Evolutionary conservation across 2,888 invertebrate species (phyloP).

Genomic region (Dolichopus griseipennis): DNA sequence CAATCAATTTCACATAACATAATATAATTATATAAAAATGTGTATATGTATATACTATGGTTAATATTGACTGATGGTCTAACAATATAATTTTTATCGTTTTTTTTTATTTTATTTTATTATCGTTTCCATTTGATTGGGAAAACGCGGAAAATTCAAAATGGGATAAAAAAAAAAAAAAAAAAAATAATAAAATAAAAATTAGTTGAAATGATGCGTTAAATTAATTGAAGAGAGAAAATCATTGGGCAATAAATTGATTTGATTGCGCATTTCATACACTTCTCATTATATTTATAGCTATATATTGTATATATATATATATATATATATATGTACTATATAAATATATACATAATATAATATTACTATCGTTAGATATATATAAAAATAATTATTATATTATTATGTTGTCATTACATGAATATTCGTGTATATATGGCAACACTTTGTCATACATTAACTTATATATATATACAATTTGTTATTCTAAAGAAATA

Average conservation of each 20-base stretch:
- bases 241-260: slow-evolving; percentile 19
- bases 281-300: neutral
- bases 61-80: too few relatives aligned
- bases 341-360: neutral
- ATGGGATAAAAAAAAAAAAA: too few relatives aligned
- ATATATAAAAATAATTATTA: neutral
- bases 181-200: too few relatives aligned
- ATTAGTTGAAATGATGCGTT: slow-evolving; percentile 22
- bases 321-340: neutral
- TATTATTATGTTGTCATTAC: too few relatives aligned
- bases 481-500: neutral
- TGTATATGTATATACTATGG: too few relatives aligned
- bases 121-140: too few relatives aligned
- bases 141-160: neutral
- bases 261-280: slow-evolving; percentile 11
- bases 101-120: neutral
- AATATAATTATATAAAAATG: too few relatives aligned
- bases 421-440: too few relatives aligned
- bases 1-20: too few relatives aligned
- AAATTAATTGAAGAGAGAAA: slow-evolving; percentile 20
- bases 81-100: neutral
- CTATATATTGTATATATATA: neutral
- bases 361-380: too few relatives aligned
- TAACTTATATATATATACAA: too few relatives aligned
- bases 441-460: too few relatives aligned